Evolutionary conservation across 2,113 vertebrate genomes (phyloP).

Genomic region (Psophia crepitans): DNA sequence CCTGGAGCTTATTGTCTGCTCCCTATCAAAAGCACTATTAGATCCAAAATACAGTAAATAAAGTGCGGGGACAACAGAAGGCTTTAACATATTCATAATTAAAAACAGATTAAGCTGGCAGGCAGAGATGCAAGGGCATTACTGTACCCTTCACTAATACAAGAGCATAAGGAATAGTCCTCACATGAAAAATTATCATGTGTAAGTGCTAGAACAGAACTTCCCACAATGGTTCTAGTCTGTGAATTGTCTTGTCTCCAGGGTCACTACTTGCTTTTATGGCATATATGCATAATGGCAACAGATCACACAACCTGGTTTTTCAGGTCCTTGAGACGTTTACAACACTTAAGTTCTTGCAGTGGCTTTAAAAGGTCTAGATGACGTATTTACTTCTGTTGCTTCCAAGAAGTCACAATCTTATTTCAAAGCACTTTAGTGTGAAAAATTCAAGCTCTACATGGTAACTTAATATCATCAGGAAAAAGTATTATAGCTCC

Average conservation of each 20-base stretch:
- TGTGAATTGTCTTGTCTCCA: neutral
- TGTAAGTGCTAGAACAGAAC: neutral
- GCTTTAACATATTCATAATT: neutral
- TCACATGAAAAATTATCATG: neutral
- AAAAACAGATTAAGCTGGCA: neutral
- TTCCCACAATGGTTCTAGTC: neutral
- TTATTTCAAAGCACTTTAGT: neutral
- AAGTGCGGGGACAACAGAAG: neutral
- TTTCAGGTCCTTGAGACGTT: neutral
- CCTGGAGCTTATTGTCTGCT: neutral
- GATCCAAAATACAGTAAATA: neutral
- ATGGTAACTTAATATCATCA: neutral
- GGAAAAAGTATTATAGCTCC: neutral
- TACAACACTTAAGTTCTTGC: accelerated
- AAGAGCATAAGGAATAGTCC: neutral
- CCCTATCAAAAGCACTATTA: neutral
- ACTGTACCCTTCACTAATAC: neutral
- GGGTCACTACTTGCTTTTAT: neutral
- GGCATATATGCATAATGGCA: neutral
- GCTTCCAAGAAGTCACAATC: neutral
- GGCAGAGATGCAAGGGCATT: neutral
- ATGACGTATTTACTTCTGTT: neutral
- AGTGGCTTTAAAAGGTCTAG: neutral
- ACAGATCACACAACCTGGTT: accelerated
- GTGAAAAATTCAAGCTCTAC: neutral